Conservation (phyloP, 2,888 invertebrate genomes). For the Mimachlamys varia region DNA sequence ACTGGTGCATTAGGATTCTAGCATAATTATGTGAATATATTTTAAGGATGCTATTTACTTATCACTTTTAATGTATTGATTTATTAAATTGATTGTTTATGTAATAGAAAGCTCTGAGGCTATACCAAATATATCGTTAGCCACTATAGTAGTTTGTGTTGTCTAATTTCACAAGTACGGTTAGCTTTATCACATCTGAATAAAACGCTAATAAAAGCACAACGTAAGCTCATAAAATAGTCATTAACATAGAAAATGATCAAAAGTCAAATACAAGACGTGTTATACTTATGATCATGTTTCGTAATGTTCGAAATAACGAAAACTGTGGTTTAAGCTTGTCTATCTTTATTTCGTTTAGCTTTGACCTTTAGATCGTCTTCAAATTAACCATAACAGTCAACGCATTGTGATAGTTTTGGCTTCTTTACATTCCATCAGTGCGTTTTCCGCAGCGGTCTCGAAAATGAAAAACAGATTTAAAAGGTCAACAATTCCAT, state of each 20-base stretch:
- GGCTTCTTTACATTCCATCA: background rate
- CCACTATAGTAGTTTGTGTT: background rate
- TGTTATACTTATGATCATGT: background rate
- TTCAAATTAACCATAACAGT: background rate
- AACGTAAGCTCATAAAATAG: background rate
- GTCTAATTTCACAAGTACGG: background rate
- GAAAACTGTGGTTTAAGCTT: background rate
- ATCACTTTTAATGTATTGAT: background rate
- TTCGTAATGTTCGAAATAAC: background rate
- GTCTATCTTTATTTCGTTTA: background rate
- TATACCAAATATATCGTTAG: background rate
- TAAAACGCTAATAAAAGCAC: background rate
- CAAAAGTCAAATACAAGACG: background rate
- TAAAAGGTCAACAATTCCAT: background rate
- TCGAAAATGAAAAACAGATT: constrained; percentile 15
- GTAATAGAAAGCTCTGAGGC: background rate
- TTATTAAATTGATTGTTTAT: background rate
- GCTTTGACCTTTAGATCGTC: background rate
- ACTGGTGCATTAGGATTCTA: no score
- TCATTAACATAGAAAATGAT: background rate
- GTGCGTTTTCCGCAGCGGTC: background rate
- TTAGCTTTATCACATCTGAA: background rate
- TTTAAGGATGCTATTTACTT: background rate
- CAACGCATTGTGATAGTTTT: background rate
- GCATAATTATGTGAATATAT: no score